phyloP scores from a whole-genome alignment of 64 coral and sea anemone genomes.

The Actinia tenebrosa region DNA sequence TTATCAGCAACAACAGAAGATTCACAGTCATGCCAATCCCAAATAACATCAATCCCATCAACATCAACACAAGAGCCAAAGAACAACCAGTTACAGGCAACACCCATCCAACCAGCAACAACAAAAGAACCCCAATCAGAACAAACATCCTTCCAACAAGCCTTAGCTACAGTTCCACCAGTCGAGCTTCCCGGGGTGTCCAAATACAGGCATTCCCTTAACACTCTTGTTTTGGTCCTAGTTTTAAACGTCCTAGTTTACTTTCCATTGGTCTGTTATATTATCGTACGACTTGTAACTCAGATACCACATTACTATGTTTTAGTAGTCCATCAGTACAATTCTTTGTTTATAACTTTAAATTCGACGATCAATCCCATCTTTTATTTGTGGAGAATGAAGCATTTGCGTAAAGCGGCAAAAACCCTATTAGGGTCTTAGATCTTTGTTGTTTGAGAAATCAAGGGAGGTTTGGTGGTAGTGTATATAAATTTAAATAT shows the following conservation, averaged over 20 bases:
- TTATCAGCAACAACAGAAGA: neutral
- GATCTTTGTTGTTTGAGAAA: no score
- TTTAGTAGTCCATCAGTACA: neutral
- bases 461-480: no score
- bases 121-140: neutral
- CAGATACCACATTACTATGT: neutral
- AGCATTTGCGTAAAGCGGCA: neutral
- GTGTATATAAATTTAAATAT: no score
- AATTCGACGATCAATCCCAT: slow-evolving; percentile 5
- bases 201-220: neutral
- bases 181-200: no score
- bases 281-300: neutral
- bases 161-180: no score
- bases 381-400: slow-evolving; percentile 15
- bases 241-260: neutral
- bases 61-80: neutral
- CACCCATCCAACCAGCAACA: neutral
- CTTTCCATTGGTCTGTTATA: neutral
- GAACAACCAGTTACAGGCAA: neutral
- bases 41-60: neutral
- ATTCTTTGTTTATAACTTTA: neutral
- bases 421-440: neutral
- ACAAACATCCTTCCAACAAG: neutral
- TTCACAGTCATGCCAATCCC: neutral
- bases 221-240: neutral